Percentiles rank a stretch among this genome's conserved stretches.
These are phyloP conservation scores for Lamellibrachia satsuma DNA, from an alignment of 2,888 invertebrate genomes.

Conservation along the genomic window DNA sequence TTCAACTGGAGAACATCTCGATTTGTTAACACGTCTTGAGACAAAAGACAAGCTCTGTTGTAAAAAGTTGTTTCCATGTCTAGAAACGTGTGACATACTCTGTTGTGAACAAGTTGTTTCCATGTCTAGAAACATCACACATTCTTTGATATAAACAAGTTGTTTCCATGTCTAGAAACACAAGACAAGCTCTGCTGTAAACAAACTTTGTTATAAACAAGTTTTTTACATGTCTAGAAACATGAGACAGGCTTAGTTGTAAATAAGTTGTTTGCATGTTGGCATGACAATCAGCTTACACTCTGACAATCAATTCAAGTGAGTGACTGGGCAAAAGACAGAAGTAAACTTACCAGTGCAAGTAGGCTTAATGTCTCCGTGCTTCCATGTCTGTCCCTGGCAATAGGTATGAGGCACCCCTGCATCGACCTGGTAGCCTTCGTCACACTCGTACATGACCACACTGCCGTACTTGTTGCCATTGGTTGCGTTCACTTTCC, in stretches of 20 bases:
- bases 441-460: background rate
- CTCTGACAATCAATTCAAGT: too few species aligned
- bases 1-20: too few species aligned
- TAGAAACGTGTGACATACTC: background rate
- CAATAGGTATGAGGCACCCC: slow-evolving; percentile 8
- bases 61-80: background rate
- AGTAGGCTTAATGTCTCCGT: background rate
- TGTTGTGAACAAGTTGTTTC: background rate
- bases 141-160: too few species aligned
- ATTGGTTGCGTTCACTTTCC: background rate
- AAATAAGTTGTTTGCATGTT: background rate
- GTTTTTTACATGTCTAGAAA: too few species aligned
- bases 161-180: too few species aligned
- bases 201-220: background rate
- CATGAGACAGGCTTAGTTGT: background rate
- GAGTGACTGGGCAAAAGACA: background rate
- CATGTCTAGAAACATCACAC: background rate
- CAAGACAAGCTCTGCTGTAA: background rate
- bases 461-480: background rate
- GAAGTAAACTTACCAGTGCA: background rate
- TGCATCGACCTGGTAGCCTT: background rate
- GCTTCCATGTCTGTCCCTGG: background rate
- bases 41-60: background rate
- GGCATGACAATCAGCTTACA: too few species aligned
- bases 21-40: too few species aligned